phyloP scores from a whole-genome alignment of 2,113 vertebrate species.

The Micromys minutus region DNA sequence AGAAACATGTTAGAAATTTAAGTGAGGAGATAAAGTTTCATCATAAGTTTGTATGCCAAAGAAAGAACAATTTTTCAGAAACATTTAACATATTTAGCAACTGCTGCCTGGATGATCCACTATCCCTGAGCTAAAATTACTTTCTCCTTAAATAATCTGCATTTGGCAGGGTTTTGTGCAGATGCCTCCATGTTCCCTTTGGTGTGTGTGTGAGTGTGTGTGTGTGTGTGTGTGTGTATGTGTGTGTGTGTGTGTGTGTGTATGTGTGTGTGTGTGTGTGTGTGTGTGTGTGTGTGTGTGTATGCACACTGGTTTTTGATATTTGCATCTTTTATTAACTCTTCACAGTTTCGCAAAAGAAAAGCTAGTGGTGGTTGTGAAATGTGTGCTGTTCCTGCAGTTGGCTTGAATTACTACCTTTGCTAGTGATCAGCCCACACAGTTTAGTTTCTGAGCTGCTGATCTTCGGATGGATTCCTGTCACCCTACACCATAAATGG shows the following conservation, averaged over 20 bases:
- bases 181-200: neutral
- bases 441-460: neutral
- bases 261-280: neutral
- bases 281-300: neutral
- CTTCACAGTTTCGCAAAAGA: neutral
- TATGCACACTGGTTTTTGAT: neutral
- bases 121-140: constrained; percentile 48
- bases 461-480: neutral
- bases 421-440: neutral
- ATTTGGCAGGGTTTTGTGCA: constrained; percentile 34
- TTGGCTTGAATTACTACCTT: neutral
- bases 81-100: constrained; percentile 53
- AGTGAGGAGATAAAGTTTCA: neutral
- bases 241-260: neutral
- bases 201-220: neutral
- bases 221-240: neutral
- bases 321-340: constrained; percentile 28
- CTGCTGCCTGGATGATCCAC: constrained; percentile 15
- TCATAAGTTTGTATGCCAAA: neutral
- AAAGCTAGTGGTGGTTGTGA: neutral
- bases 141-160: constrained; percentile 50
- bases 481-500: neutral
- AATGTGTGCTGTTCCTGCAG: neutral
- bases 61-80: constrained; percentile 27
- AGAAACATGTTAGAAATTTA: neutral